Base-by-base conservation (phyloP, 1,140 invertebrate genomes). In the Leptonema lineaticorne region DNA sequence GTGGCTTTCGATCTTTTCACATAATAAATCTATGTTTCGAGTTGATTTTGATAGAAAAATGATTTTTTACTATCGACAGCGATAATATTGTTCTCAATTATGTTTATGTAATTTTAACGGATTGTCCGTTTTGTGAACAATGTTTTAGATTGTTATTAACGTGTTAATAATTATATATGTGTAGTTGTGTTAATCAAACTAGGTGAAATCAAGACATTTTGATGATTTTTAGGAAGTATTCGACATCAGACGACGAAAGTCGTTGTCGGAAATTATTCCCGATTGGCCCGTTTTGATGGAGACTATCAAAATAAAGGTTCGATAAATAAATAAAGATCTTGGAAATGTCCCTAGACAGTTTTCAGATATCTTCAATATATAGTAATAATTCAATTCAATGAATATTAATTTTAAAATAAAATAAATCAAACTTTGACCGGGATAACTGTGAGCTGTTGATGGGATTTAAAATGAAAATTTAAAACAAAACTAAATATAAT, bases 241-340 rank as follows among this genome's bases (percentile, higher is more conserved):
- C 85, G 79, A 85, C 76, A 87, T 85, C 79, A 82, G 83, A 79
- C 85, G 86, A 81, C 85, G 84, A 71, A 81, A 85, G 80, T 85
- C 85, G 78, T 81, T 87, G 67, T 78, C 81, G 72, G 85, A 88
- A 80, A 76, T 86, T 78, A 85, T 87, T 78, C 81, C 80, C 73
- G 85, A 87, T 83, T 87, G 85, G 85, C 86, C 86, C 74, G 82
- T 74, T 74, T 83, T 87, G 79, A 79, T 83, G 77, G 82, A 84
- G 76, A 77, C 81, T 79, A 82, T 82, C 74, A 85, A 83, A 81
- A 78, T 81, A 78, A 86, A 87, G 85, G 85, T 87, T 86, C 84
- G 85, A 78, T 82, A 60, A 80, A 79, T 78, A 75, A 75, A 75
- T 76, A 73, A 72, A 69, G 22, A 57, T 16, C 18, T 53, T 14